phyloP scores from a whole-genome alignment of 2,113 vertebrate species.

The Tychaedon coryphoeus region DNA sequence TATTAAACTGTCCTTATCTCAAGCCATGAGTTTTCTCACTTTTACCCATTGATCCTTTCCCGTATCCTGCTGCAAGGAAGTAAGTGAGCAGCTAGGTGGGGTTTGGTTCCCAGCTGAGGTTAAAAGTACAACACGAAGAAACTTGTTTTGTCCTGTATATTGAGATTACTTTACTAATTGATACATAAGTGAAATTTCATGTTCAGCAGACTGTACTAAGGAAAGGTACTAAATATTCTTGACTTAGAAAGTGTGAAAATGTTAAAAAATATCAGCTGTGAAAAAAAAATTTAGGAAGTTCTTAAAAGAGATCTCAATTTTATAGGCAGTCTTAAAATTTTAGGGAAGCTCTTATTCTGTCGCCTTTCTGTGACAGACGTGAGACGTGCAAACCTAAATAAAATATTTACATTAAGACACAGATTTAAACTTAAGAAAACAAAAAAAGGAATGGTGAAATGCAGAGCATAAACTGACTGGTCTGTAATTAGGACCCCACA shows the following conservation, averaged over 20 bases:
- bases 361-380: not conserved
- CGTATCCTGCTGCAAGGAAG: not conserved
- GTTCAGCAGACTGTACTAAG: not conserved
- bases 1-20: not conserved
- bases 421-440: not conserved
- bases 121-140: not conserved
- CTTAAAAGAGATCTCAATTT: not conserved
- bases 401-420: not conserved
- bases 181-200: not conserved
- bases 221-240: not conserved
- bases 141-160: not conserved
- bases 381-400: not conserved
- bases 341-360: not conserved
- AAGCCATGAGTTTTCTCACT: not conserved
- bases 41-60: not conserved
- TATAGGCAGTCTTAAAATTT: not conserved
- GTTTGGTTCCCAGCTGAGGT: not conserved
- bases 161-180: not conserved
- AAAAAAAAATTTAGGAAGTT: not conserved
- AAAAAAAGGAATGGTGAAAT: not conserved
- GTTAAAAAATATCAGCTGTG: not conserved
- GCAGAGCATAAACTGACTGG: not conserved
- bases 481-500: constrained; percentile 6
- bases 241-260: not conserved
- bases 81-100: not conserved